Evolutionary conservation across 2,797 vertebrate species (phyloP).

Genomic region (Parambassis ranga): DNA sequence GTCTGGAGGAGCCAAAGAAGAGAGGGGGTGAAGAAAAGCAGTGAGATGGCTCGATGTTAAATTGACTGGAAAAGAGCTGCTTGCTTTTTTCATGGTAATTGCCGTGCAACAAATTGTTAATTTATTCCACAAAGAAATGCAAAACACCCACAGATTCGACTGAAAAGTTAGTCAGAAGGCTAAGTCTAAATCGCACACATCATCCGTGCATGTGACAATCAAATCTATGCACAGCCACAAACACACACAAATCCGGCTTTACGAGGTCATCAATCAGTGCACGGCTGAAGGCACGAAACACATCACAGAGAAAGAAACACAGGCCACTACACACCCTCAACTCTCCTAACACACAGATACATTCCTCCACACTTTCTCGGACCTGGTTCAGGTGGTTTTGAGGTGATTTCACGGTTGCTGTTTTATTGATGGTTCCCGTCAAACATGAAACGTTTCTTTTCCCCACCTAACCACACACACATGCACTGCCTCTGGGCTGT

Average conservation of each 20-base stretch:
- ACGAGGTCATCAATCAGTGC: slow-evolving; percentile 16
- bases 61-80: slow-evolving; percentile 79
- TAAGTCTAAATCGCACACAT: background rate
- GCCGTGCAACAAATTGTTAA: slow-evolving; percentile 76
- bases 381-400: slow-evolving; percentile 61
- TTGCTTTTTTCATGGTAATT: slow-evolving; percentile 82
- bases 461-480: slow-evolving; percentile 62
- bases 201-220: background rate
- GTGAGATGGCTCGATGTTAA: slow-evolving; percentile 70
- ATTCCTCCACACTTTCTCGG: slow-evolving; percentile 21
- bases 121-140: slow-evolving; percentile 72
- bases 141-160: slow-evolving; percentile 29
- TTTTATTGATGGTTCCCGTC: slow-evolving; percentile 75
- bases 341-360: slow-evolving; percentile 11
- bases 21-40: slow-evolving; percentile 57
- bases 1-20: slow-evolving; percentile 36
- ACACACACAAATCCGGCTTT: background rate
- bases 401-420: slow-evolving; percentile 48
- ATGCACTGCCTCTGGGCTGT: slow-evolving; percentile 67
- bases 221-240: background rate
- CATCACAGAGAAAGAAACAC: slow-evolving; percentile 40
- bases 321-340: slow-evolving; percentile 52
- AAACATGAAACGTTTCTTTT: slow-evolving; percentile 72
- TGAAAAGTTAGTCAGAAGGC: slow-evolving; percentile 9
- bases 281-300: slow-evolving; percentile 29